Base-by-base conservation (phyloP, 2,797 vertebrate species). In the Pyrocephalus nanus region DNA sequence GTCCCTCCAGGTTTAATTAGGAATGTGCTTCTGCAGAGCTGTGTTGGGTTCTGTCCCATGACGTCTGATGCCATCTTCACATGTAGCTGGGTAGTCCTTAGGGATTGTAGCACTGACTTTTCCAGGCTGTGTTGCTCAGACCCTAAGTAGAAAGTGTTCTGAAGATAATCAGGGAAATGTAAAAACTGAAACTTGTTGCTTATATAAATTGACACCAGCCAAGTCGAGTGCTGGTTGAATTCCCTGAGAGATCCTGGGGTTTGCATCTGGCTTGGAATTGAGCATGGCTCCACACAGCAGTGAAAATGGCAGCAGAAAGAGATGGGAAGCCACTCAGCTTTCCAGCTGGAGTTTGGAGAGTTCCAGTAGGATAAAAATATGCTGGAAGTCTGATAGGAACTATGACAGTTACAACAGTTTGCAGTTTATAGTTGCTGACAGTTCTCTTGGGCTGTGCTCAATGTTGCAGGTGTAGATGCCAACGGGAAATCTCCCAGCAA, bases 401-500 rank as follows among this genome's bases (percentile, higher is more conserved):
- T 7, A 8, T 36, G 29, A 36, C 50, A 45, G 30, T 34, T 4
- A 7, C 34, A 20, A 20, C 50, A 42, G n/a, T 58, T 72, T 81
- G 60, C 38, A 51, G 29, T 75, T 76, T 60, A 30, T 19, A 73
- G 5, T 12, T 76, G 86, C 43, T 90, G 83, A 51, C 43, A 30
- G 30, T 60, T 88, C 50, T 50, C 54, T 32, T 75, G 72, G 81
- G 47, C 61, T 69, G 45, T 79, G 66, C 69, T 94, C 75, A 53
- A 34, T 47, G 5, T 64, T 71, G 42, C 89, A 98, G 98, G 98
- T 79, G 18, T 94, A 51, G 99, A 99, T 83, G 96, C 93, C 23
- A 97, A 97, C 1, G 98, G 99, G 27, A 99, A 99, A 84, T 98
- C 99, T 65, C 98, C 98, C 79, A 99, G 98, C 89, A 99, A 99